Conservation (phyloP, 2,888 invertebrate species). For the Tiphia femorata region DNA sequence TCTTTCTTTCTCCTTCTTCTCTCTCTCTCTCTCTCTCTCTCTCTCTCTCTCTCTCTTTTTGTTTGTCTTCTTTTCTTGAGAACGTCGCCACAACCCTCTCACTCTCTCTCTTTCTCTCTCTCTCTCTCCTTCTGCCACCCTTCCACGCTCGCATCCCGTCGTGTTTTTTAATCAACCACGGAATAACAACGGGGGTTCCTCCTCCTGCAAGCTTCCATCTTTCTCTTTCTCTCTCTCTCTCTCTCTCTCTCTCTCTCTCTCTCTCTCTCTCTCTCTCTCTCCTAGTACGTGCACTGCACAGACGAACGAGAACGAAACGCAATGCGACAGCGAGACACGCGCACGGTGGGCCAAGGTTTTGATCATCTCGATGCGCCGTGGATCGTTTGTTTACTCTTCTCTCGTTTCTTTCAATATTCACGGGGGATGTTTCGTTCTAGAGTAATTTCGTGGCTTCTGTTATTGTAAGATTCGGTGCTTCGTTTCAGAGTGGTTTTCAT, state of each 20-base stretch:
- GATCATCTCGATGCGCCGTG: too few relatives aligned
- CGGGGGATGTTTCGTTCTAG: too few relatives aligned
- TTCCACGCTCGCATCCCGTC: neutral
- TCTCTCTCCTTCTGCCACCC: neutral
- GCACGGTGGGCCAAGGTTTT: too few relatives aligned
- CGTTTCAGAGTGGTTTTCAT: too few relatives aligned
- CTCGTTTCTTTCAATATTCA: too few relatives aligned
- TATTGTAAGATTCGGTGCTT: too few relatives aligned
- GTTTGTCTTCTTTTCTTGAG: neutral
- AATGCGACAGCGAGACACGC: too few relatives aligned
- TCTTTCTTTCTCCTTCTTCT: conserved; percentile 16
- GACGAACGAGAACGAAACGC: too few relatives aligned
- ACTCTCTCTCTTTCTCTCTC: neutral
- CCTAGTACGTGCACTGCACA: too few relatives aligned
- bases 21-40: neutral
- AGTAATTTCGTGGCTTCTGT: too few relatives aligned
- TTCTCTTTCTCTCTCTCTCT: neutral
- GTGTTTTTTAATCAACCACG: conserved; percentile 16
- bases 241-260: conserved; percentile 1
- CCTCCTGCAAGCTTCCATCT: too few relatives aligned
- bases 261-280: conserved; percentile 1
- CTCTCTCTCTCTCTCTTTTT: neutral
- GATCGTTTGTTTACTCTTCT: too few relatives aligned
- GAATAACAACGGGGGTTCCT: conserved; percentile 8
- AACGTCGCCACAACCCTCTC: neutral